Evolutionary conservation across 2,888 invertebrate genomes (phyloP).

Genomic region (Ochropleura leucogaster): DNA sequence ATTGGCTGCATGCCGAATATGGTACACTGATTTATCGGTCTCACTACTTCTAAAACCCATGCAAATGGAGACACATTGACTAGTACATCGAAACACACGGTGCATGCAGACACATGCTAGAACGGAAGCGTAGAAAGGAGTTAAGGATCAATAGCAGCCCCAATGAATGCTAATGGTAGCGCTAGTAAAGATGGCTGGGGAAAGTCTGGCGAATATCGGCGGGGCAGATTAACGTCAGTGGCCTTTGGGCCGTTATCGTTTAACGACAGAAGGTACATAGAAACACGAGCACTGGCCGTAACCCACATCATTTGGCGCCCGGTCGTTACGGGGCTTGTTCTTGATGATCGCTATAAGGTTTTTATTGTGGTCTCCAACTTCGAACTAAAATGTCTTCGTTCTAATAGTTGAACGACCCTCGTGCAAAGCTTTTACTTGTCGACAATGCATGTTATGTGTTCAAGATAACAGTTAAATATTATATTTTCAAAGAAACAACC

Average conservation of each 20-base stretch:
- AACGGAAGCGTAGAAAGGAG: conserved; percentile 67
- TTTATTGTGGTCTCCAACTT: conserved; percentile 78
- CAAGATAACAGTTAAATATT: conserved; percentile 49
- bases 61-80: conserved; percentile 62
- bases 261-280: conserved; percentile 76
- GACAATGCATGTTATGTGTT: conserved; percentile 33
- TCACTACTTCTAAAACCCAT: conserved; percentile 61
- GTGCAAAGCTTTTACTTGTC: conserved; percentile 57
- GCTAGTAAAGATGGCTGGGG: conserved; percentile 75
- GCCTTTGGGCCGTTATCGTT: conserved; percentile 77
- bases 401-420: conserved; percentile 55
- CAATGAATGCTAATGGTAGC: conserved; percentile 72
- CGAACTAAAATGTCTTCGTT: conserved; percentile 66
- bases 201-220: conserved; percentile 72
- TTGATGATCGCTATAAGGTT: conserved; percentile 80
- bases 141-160: conserved; percentile 65
- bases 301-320: conserved; percentile 79
- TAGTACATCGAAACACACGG: conserved; percentile 56
- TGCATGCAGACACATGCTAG: conserved; percentile 73
- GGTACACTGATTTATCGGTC: conserved; percentile 24
- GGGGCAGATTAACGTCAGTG: conserved; percentile 79
- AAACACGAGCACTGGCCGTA: conserved; percentile 75
- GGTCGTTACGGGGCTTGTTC: conserved; percentile 77
- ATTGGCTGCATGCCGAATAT: not conserved
- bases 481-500: conserved; percentile 37